A percentile compares a stretch with the other conserved stretches of the same genome.
Evolutionary conservation across 64 coral and sea anemone species (phyloP).

Genomic region (Stichodactyla helianthus): DNA sequence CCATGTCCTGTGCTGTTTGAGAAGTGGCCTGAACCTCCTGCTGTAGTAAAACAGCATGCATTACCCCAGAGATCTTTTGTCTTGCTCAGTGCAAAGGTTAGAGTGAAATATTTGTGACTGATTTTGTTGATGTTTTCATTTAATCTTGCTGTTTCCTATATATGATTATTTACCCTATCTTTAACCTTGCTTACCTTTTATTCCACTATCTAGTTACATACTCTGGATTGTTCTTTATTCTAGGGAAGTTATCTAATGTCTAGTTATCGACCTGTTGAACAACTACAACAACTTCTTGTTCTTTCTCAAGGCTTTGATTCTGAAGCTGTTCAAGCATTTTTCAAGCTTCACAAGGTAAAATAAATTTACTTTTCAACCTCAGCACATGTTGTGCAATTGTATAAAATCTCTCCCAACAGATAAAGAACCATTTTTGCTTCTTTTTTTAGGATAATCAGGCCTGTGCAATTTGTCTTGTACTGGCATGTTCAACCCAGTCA

Average conservation of each 20-base stretch:
- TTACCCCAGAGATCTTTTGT: conserved; percentile 79
- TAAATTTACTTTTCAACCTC: background rate
- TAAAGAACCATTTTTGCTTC: background rate
- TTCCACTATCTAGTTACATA: background rate
- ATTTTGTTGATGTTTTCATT: background rate
- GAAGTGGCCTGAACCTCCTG: conserved; percentile 86
- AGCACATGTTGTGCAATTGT: background rate
- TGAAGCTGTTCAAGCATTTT: conserved; percentile 90
- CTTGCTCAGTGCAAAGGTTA: conserved; percentile 89
- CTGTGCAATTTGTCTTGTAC: conserved; percentile 87
- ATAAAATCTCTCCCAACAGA: background rate
- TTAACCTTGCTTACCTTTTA: no score
- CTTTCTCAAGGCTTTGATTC: conserved; percentile 80
- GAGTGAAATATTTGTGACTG: background rate
- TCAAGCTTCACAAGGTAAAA: conserved; percentile 86
- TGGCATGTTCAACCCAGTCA: conserved; percentile 77
- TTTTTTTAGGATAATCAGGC: conserved; percentile 85
- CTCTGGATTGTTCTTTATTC: background rate
- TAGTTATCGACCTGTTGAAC: conserved; percentile 86
- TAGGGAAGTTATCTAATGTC: conserved; percentile 91
- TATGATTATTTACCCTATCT: no score
- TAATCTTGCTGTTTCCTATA: no score
- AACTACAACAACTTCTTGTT: conserved; percentile 69
- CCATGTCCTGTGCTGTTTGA: conserved; percentile 65
- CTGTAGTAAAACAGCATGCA: conserved; percentile 81